phyloP scores from a whole-genome alignment of 2,888 invertebrate genomes.

The Nephrotoma guestfalica region DNA sequence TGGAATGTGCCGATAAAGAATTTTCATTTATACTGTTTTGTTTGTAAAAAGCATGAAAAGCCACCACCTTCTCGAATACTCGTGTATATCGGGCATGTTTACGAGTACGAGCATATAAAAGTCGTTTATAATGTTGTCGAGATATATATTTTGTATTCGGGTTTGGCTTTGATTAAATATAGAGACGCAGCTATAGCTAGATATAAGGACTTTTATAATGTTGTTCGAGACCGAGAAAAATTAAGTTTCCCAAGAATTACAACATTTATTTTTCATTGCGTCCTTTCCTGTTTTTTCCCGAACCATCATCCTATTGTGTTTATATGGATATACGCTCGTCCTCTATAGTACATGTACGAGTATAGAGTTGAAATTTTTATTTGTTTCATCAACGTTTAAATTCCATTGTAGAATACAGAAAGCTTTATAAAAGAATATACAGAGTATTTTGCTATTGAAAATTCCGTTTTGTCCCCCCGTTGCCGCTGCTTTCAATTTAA shows the following conservation, averaged over 20 bases:
- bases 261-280: neutral
- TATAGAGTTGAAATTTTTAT: neutral
- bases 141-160: neutral
- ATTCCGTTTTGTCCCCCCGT: neutral
- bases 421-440: neutral
- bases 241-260: neutral
- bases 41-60: neutral
- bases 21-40: neutral
- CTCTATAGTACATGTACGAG: no score
- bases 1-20: neutral
- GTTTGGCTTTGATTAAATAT: neutral
- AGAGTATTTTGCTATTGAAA: neutral
- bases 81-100: no score
- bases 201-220: neutral
- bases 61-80: neutral
- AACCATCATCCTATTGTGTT: neutral
- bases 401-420: neutral
- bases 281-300: neutral
- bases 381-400: neutral
- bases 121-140: neutral
- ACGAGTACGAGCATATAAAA: neutral
- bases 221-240: neutral
- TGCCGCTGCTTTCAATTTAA: neutral
- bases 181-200: neutral
- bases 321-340: no score